Conservation (phyloP, 1,140 invertebrate genomes). For the Heterodera schachtii region DNA sequence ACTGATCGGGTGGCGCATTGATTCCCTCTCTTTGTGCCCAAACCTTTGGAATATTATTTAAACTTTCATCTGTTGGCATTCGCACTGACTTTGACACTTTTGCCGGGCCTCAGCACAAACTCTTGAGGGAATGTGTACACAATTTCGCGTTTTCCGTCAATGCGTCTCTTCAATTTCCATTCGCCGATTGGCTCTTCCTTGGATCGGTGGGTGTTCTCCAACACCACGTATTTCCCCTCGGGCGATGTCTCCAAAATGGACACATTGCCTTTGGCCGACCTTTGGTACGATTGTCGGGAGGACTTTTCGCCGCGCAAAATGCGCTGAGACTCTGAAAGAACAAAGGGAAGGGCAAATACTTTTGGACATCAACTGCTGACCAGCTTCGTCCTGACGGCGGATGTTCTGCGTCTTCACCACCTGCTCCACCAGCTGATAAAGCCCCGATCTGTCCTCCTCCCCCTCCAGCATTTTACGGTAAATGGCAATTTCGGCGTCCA, state of each 20-base stretch:
- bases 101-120: constrained; percentile 59
- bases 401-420: constrained; percentile 63
- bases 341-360: not conserved
- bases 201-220: constrained; percentile 64
- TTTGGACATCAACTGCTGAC: constrained; percentile 27
- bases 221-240: constrained; percentile 47
- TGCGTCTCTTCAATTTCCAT: constrained; percentile 64
- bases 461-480: constrained; percentile 66
- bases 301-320: constrained; percentile 69
- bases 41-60: constrained; percentile 43
- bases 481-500: constrained; percentile 66
- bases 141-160: constrained; percentile 62
- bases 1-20: constrained; percentile 58
- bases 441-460: constrained; percentile 64
- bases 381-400: constrained; percentile 54
- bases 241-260: constrained; percentile 53
- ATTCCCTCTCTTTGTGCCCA: constrained; percentile 61
- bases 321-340: constrained; percentile 55
- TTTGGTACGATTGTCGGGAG: constrained; percentile 69
- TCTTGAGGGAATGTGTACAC: constrained; percentile 63
- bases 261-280: constrained; percentile 68
- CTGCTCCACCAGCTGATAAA: constrained; percentile 64
- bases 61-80: not conserved
- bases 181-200: constrained; percentile 63
- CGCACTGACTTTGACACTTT: constrained; percentile 56